Percentiles rank a stretch among this genome's conserved stretches.
Conservation (phyloP, 2,888 invertebrate genomes). For the Eurytoma californica region DNA sequence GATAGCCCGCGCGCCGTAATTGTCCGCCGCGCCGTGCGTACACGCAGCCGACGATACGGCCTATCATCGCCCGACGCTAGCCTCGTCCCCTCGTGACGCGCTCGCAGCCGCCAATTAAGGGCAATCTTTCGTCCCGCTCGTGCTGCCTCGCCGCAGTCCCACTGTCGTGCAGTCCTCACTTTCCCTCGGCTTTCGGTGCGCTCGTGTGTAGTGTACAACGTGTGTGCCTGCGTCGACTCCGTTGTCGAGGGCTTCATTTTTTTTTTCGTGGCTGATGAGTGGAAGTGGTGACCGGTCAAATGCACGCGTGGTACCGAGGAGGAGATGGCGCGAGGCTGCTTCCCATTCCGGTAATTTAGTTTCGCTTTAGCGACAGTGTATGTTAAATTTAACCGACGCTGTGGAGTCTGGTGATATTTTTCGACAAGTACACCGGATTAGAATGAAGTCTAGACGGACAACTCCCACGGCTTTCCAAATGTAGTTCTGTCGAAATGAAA, state of each 20-base stretch:
- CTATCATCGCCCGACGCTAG: conserved; percentile 20
- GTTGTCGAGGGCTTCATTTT: not conserved
- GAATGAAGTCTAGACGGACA: too few species aligned
- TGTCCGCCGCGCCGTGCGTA: conserved; percentile 5
- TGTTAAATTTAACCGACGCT: too few species aligned
- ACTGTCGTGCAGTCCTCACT: conserved; percentile 3
- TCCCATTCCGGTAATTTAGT: too few species aligned
- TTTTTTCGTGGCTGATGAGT: too few species aligned
- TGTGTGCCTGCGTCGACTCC: conserved; percentile 4
- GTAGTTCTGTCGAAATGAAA: too few species aligned
- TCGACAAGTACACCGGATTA: too few species aligned
- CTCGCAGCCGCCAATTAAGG: conserved; percentile 60
- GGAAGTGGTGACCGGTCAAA: too few species aligned
- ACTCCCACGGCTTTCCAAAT: too few species aligned
- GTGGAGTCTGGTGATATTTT: too few species aligned
- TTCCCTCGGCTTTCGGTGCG: not conserved
- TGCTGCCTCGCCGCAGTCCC: conserved; percentile 49
- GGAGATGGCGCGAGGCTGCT: too few species aligned
- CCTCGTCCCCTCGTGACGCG: not conserved
- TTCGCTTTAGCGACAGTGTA: too few species aligned
- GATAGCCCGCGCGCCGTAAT: conserved; percentile 43
- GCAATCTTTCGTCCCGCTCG: conserved; percentile 59
- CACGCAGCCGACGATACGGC: conserved; percentile 25
- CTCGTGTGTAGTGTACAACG: not conserved
- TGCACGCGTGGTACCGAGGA: too few species aligned